phyloP scores from a whole-genome alignment of 1,140 invertebrate genomes.

The Physella acuta region DNA sequence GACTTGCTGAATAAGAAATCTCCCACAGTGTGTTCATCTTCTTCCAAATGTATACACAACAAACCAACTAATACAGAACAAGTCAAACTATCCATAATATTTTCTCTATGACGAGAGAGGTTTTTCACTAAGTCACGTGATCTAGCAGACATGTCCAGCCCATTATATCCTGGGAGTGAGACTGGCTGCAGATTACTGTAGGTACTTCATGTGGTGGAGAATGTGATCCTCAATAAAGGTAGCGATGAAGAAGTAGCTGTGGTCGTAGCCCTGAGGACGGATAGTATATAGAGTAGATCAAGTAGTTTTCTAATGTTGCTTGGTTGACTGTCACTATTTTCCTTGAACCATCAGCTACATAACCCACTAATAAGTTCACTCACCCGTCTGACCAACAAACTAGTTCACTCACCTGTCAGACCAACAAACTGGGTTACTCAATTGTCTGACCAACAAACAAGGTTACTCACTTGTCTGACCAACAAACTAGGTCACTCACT shows the following conservation, averaged over 20 bases:
- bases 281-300: neutral
- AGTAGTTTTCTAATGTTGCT: neutral
- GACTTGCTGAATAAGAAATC: too few species aligned
- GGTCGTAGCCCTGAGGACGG: slow-evolving; percentile 77
- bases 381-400: neutral
- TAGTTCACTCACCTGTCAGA: neutral
- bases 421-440: neutral
- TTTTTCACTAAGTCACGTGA: too few species aligned
- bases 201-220: slow-evolving; percentile 75
- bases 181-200: too few species aligned
- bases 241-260: slow-evolving; percentile 93
- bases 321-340: neutral
- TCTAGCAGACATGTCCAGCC: too few species aligned
- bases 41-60: too few species aligned
- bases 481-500: too few species aligned
- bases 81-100: too few species aligned
- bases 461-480: too few species aligned
- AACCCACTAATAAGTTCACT: neutral
- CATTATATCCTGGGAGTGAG: too few species aligned
- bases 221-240: slow-evolving; percentile 94
- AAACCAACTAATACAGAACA: too few species aligned
- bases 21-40: too few species aligned
- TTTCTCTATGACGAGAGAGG: too few species aligned
- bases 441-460: neutral
- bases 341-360: neutral